These are phyloP conservation scores for Popillia japonica DNA, from an alignment of 1,140 invertebrate genomes.

Conservation along the genomic window DNA sequence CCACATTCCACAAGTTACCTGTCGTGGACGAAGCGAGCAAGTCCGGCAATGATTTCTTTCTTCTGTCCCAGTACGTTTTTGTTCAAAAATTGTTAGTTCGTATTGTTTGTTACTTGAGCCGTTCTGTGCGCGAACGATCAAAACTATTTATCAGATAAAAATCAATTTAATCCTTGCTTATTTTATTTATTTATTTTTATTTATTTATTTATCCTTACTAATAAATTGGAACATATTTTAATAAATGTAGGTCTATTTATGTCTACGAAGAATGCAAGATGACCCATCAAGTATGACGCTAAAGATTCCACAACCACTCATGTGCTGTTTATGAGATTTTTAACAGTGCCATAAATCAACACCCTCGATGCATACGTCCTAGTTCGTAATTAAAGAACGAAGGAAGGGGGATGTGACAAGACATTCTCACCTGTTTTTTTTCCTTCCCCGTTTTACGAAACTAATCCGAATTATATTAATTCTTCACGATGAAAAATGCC, in stretches of 20 bases:
- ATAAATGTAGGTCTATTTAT: slow-evolving; percentile 17
- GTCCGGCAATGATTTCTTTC: slow-evolving; percentile 20
- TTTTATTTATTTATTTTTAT: not conserved
- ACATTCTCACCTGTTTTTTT: slow-evolving; percentile 8
- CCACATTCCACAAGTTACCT: slow-evolving; percentile 22
- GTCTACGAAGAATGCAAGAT: slow-evolving; percentile 7
- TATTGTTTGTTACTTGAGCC: slow-evolving; percentile 9
- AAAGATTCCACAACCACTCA: slow-evolving; percentile 16
- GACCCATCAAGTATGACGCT: slow-evolving; percentile 25
- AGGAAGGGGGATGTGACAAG: too few species aligned
- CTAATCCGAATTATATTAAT: slow-evolving; percentile 13
- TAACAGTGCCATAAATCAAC: slow-evolving; percentile 28
- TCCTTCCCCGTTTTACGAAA: too few species aligned
- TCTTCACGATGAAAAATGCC: slow-evolving; percentile 3
- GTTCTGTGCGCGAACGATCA: too few species aligned
- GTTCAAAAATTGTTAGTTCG: slow-evolving; percentile 23
- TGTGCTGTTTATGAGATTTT: slow-evolving; percentile 31
- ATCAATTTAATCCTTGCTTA: not conserved
- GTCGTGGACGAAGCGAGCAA: slow-evolving; percentile 18
- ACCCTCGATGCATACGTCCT: not conserved
- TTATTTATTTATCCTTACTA: not conserved
- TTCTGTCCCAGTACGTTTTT: not conserved
- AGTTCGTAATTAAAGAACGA: slow-evolving; percentile 10
- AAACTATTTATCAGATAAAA: too few species aligned
- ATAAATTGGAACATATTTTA: slow-evolving; percentile 1